Evolutionary conservation across 92 coral and sea anemone genomes (phyloP).

Genomic region (Zoanthus solanderi): DNA sequence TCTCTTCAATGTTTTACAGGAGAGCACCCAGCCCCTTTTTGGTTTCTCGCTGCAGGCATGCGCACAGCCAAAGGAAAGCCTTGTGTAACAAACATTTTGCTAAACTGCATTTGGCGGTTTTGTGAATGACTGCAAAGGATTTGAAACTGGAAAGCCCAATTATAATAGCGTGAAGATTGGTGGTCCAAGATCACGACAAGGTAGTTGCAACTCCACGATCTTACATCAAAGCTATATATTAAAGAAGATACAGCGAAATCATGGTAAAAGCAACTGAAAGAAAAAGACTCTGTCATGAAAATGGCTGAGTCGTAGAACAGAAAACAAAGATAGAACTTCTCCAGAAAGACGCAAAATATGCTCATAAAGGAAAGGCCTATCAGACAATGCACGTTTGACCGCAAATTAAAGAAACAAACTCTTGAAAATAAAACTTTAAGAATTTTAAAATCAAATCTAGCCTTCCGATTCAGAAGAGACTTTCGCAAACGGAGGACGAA

Average conservation of each 20-base stretch:
- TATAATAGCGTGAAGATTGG: neutral
- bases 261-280: neutral
- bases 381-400: neutral
- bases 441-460: neutral
- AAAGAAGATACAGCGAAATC: neutral
- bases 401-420: neutral
- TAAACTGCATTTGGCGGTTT: neutral
- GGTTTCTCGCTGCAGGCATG: conserved; percentile 8
- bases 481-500: neutral
- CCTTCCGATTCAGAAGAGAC: neutral
- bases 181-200: conserved; percentile 17
- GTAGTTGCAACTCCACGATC: conserved; percentile 7
- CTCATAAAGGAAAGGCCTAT: neutral
- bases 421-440: neutral
- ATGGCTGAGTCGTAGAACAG: neutral
- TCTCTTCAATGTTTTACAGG: neutral
- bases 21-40: neutral
- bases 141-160: neutral
- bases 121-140: neutral
- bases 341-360: neutral
- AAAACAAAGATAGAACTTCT: neutral
- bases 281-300: neutral
- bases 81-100: neutral
- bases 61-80: conserved; percentile 9
- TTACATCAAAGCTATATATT: neutral